A percentile compares a stretch with the other conserved stretches of the same genome.
These are phyloP conservation scores for Phrynosoma blainvillii DNA, from an alignment of 2,113 vertebrate species.

Conservation along the genomic window DNA sequence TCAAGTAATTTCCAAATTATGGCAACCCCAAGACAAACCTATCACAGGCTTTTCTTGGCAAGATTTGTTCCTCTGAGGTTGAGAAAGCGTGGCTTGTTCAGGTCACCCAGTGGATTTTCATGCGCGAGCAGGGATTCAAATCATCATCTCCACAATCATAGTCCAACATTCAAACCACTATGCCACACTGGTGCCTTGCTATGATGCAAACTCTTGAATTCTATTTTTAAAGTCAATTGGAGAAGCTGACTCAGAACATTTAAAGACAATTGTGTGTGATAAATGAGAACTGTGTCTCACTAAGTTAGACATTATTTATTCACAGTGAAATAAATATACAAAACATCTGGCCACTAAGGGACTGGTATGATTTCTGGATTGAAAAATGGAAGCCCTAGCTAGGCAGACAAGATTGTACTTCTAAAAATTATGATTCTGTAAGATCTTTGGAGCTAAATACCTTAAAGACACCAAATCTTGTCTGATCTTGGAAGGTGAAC, in stretches of 20 bases:
- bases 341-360: not conserved
- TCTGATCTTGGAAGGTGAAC: too few relatives aligned
- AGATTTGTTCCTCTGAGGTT: too few relatives aligned
- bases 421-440: not conserved
- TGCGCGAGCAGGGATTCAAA: too few relatives aligned
- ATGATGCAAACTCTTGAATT: not conserved
- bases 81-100: too few relatives aligned
- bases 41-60: too few relatives aligned
- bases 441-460: not conserved
- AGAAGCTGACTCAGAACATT: not conserved
- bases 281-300: not conserved
- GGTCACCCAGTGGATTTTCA: too few relatives aligned
- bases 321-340: not conserved
- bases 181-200: too few relatives aligned
- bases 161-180: too few relatives aligned
- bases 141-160: too few relatives aligned
- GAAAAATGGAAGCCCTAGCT: not conserved
- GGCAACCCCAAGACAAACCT: too few relatives aligned
- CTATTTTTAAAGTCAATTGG: not conserved
- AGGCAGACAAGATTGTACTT: not conserved
- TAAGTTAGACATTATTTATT: not conserved
- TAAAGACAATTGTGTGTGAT: not conserved
- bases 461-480: too few relatives aligned
- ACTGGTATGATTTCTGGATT: not conserved
- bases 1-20: too few relatives aligned